Conservation (phyloP, 1,140 invertebrate species). For the Charaxes varanes region DNA sequence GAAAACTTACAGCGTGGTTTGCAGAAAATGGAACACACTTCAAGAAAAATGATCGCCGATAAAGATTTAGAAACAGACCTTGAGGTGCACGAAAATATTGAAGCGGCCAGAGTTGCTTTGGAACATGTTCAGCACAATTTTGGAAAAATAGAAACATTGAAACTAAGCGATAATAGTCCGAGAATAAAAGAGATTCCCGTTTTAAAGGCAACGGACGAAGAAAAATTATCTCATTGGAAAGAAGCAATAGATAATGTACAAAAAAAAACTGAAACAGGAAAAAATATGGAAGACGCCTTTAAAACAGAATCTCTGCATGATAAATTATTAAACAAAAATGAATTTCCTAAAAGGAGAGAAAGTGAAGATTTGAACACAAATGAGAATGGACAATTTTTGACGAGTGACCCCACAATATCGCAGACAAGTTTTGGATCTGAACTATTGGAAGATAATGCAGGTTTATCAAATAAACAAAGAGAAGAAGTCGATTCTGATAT, state of each 20-base stretch:
- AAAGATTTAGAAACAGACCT: constrained; percentile 22
- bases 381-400: too few species aligned
- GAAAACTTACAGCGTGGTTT: constrained; percentile 50
- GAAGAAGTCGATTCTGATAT: constrained; percentile 13
- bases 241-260: constrained; percentile 39
- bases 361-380: not conserved
- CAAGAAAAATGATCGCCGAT: constrained; percentile 20
- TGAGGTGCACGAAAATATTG: constrained; percentile 42
- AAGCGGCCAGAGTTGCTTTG: constrained; percentile 38
- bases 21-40: constrained; percentile 34
- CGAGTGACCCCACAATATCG: too few species aligned
- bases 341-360: constrained; percentile 1
- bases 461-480: constrained; percentile 1
- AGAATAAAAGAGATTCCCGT: constrained; percentile 20
- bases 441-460: not conserved
- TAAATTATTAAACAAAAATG: not conserved
- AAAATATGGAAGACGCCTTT: constrained; percentile 51
- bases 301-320: constrained; percentile 14
- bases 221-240: constrained; percentile 51
- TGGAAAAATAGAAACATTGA: constrained; percentile 38
- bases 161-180: constrained; percentile 18
- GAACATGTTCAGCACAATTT: constrained; percentile 43
- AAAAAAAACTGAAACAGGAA: constrained; percentile 42
- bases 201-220: constrained; percentile 27
- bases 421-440: too few species aligned